Evolutionary conservation across 2,113 vertebrate genomes (phyloP).

Genomic region (Ranitomeya variabilis): DNA sequence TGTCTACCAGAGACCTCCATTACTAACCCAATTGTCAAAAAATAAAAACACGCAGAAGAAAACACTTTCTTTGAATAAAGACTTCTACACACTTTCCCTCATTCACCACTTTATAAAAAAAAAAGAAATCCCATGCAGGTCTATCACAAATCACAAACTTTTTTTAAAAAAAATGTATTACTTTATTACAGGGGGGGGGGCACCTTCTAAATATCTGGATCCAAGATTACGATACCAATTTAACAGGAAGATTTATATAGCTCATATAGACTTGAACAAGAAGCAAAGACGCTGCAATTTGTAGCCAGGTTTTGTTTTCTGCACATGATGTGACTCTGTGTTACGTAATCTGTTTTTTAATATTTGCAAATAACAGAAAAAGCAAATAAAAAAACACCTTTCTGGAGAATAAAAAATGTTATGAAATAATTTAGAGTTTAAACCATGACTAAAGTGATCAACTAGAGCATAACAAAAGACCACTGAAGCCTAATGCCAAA

Average conservation of each 20-base stretch:
- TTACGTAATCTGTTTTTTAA: neutral
- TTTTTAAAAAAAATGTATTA: neutral
- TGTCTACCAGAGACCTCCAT: too few species aligned
- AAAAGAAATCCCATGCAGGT: too few species aligned
- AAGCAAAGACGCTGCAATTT: neutral
- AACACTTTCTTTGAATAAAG: too few species aligned
- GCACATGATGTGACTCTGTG: neutral
- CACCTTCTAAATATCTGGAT: constrained; percentile 3
- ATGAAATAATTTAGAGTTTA: neutral
- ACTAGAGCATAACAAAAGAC: neutral
- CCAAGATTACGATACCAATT: constrained; percentile 2
- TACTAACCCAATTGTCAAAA: too few species aligned
- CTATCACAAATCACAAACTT: neutral
- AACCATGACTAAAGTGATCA: neutral
- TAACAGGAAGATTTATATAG: constrained; percentile 11
- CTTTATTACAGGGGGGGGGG: neutral
- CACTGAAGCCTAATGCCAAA: neutral
- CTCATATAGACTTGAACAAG: constrained; percentile 17
- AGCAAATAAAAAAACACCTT: neutral
- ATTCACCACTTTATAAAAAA: too few species aligned
- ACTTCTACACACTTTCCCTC: too few species aligned
- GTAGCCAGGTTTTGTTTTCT: constrained; percentile 2
- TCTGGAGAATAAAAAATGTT: neutral
- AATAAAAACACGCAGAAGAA: too few species aligned
- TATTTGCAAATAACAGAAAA: neutral